A percentile compares a stretch with the other conserved stretches of the same genome.
These are phyloP conservation scores for Myotis davidii DNA, from an alignment of 2,113 vertebrate genomes.

Conservation along the genomic window DNA sequence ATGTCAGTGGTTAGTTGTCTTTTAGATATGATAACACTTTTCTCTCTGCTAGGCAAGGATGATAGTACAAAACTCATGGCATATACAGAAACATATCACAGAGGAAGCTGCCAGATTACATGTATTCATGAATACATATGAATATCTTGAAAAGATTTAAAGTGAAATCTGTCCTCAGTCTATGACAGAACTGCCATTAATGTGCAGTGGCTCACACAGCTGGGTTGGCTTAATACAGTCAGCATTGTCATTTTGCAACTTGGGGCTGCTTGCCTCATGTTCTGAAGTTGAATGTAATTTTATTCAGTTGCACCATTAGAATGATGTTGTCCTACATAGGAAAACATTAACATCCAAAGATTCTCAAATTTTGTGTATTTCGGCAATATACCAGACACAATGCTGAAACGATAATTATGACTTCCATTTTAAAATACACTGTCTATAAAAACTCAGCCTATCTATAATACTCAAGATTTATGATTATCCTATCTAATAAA, in stretches of 20 bases:
- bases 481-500: background rate
- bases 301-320: conserved; percentile 6
- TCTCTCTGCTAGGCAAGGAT: background rate
- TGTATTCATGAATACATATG: background rate
- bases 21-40: conserved; percentile 14
- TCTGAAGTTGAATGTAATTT: conserved; percentile 40
- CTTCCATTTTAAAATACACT: conserved; percentile 22
- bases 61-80: background rate
- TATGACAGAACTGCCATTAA: conserved; percentile 45
- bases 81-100: background rate
- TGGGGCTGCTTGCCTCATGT: background rate
- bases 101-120: background rate
- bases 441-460: background rate
- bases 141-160: conserved; percentile 58
- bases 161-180: conserved; percentile 37
- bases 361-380: conserved; percentile 13
- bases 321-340: background rate
- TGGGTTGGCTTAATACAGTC: conserved; percentile 46
- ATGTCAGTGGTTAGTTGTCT: background rate
- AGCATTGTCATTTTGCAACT: conserved; percentile 43
- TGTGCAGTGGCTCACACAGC: conserved; percentile 54
- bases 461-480: conserved; percentile 1
- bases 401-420: conserved; percentile 14
- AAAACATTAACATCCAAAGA: background rate
- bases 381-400: background rate